Base-by-base conservation (phyloP, 2,797 vertebrate genomes). In the Chloroceryle inda region DNA sequence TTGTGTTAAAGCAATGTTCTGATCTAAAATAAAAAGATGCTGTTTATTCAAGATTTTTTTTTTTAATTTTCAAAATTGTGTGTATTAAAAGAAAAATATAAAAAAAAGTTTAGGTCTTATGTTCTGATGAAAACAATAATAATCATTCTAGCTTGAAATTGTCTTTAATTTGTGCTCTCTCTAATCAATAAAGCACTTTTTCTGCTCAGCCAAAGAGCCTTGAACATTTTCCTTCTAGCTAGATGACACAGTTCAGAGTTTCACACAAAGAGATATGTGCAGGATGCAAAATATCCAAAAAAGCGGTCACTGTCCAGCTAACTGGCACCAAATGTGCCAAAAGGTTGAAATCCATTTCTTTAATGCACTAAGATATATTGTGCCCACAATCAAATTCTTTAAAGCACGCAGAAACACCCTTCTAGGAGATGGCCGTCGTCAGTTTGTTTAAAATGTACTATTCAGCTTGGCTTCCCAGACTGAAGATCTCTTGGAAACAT, bases 251-350 rank as follows among this genome's bases (percentile, higher is more conserved):
- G 29, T 47, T 76, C 47, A 33, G 35, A 91, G 50, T 79, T 84
- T 42, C 20, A 78, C 0, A 0, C 33, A 47, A 24, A 76, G 6
- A 56, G 17, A 50, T 16, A 27, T 27, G 17, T 52, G 11, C 5
- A 24, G 82, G 52, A 89, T 37, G 10, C 22, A 73, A 82, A 68
- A 82, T 18, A 67, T 2, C 24, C 4, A 59, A 42, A 72, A 62
- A 55, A 23, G 1, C 5, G 33, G 13, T 75, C 40, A 68, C 33
- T 40, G n/a, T 62, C 17, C 63, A 78, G 53, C 29, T 68, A 59
- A 42, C 23, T 27, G 33, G 29, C 53, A 58, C 14, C 40, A 81
- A 85, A 80, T 63, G n/a, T 42, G n/a, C 24, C 45, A 94, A 66
- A 11, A 86, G 14, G 11, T 14, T 62, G 42, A 83, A 88, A 69